Base-by-base conservation (phyloP, 2,113 vertebrate species). In the Cariama cristata region DNA sequence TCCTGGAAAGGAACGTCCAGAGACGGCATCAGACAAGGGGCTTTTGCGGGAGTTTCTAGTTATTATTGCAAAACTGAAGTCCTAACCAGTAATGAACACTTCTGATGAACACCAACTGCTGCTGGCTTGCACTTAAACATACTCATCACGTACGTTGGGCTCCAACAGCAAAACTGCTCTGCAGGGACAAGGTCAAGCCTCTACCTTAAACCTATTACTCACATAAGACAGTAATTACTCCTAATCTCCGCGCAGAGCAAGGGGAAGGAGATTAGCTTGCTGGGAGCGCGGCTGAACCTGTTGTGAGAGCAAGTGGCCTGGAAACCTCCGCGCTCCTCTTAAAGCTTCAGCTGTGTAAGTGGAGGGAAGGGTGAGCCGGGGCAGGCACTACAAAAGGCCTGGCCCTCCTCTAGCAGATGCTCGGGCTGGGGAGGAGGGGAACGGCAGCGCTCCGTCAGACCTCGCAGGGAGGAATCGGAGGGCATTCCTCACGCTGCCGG, bases 351-450 rank as follows among this genome's bases (percentile, higher is more conserved):
- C 52, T 9, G 18, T 2, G 16, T 8, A 11, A 6, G 15, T 1
- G 44, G 44, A 38, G 28, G 23, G 42, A 47, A 28, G 38, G 56
- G 14, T 2, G 64, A 62, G 33, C 8, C 27, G 10, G 21, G 8
- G 12, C 22, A 1, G 40, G 4, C 11, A 5, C 38, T 23, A 5
- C 35, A 12, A 30, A 17, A n/a, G 7, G 32, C 13, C 45, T 5
- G 16, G n/a, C 50, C 22, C n/a, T n/a, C 30, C 33, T 18, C 77
- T 4, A 28, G n/a, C n/a, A 14, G 24, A 26, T 28, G 60, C 23
- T 47, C 2, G 12, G 56, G 33, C 26, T 8, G 32, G 32, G n/a
- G 47, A 21, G 26, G 20, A 16, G 49, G 14, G 6, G 14, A 27
- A 33, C 6, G 6, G 71, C 3, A 23, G 45, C 2, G 47, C 74